These are phyloP conservation scores for Nebria salina DNA, from an alignment of 2,888 invertebrate species.

Conservation along the genomic window DNA sequence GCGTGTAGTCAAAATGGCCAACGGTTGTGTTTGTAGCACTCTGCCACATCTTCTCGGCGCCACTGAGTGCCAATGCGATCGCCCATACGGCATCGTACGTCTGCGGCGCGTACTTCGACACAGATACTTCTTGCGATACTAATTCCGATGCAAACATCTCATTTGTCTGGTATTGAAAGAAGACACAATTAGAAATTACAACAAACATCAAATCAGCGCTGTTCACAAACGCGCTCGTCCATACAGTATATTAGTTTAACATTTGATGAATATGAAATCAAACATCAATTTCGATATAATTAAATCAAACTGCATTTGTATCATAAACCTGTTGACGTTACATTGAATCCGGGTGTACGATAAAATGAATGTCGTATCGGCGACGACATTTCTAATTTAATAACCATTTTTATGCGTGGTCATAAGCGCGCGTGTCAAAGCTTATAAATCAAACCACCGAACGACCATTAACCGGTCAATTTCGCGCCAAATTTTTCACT, in stretches of 20 bases:
- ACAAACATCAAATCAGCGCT: background rate
- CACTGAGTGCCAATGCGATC: slow-evolving; percentile 79
- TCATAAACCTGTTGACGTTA: background rate
- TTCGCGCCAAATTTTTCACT: background rate
- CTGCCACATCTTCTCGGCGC: slow-evolving; percentile 70
- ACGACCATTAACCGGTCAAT: background rate
- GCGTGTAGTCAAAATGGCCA: slow-evolving; percentile 76
- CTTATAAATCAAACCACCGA: background rate
- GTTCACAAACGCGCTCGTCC: too few species aligned
- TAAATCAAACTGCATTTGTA: background rate
- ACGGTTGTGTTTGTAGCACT: slow-evolving; percentile 62
- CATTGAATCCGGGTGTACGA: background rate
- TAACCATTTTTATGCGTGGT: background rate
- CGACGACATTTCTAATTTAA: background rate
- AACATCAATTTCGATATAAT: background rate
- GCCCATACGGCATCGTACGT: slow-evolving; percentile 94
- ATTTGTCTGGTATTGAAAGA: slow-evolving; percentile 66
- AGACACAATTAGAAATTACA: background rate
- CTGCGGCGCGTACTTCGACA: slow-evolving; percentile 78
- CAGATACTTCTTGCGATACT: slow-evolving; percentile 49
- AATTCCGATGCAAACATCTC: slow-evolving; percentile 70
- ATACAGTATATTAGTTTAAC: background rate
- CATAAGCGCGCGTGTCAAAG: background rate
- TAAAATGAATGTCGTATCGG: background rate
- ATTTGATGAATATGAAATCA: background rate